These are phyloP conservation scores for Drosophila flavopinicola DNA, from an alignment of 2,888 invertebrate genomes.

Conservation along the genomic window DNA sequence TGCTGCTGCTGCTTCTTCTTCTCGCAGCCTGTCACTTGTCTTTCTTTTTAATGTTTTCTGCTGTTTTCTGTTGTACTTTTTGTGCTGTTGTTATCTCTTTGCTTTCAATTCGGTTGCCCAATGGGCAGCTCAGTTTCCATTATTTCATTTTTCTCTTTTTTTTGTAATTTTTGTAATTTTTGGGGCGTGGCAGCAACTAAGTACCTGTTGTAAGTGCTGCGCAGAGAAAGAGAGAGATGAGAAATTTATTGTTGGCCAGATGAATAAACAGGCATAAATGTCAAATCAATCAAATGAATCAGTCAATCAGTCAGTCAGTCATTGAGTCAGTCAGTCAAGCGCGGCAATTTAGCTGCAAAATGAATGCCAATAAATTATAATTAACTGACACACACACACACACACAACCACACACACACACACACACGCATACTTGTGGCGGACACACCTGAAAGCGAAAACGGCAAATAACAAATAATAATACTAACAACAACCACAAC, in stretches of 20 bases:
- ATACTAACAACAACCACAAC: conserved; percentile 20
- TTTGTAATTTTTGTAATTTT: not conserved
- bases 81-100: not conserved
- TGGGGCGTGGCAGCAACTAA: conserved; percentile 9
- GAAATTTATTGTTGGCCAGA: conserved; percentile 10
- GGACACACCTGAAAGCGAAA: conserved; percentile 58
- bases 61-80: conserved; percentile 3
- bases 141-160: too few relatives aligned
- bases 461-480: conserved; percentile 43
- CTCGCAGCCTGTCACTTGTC: conserved; percentile 30
- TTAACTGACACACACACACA: conserved; percentile 44
- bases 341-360: conserved; percentile 45
- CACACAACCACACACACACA: not conserved
- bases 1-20: conserved; percentile 9
- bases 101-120: conserved; percentile 16
- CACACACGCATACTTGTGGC: not conserved
- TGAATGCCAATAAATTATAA: conserved; percentile 69
- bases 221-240: not conserved
- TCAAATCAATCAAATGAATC: conserved; percentile 46
- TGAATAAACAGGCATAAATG: conserved; percentile 18
- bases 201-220: conserved; percentile 5
- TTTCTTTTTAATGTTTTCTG: conserved; percentile 18
- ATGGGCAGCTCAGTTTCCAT: conserved; percentile 5
- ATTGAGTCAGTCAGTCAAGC: conserved; percentile 51
- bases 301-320: conserved; percentile 41